Base-by-base conservation (phyloP, 1,140 invertebrate species). In the Linepithema humile region DNA sequence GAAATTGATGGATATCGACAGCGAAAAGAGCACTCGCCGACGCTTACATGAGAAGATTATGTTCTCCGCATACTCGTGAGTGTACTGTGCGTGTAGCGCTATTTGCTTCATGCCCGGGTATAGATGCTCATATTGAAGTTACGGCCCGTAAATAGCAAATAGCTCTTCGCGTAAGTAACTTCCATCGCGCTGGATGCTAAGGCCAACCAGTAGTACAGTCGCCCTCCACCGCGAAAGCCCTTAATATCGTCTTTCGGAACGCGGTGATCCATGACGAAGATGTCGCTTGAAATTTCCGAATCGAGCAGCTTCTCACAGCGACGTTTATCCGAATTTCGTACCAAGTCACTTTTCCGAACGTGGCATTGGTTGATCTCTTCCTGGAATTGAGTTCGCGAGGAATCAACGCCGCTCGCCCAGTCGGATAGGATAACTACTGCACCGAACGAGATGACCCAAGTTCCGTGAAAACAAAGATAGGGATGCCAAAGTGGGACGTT, bases 71-170 rank as follows among this genome's bases (percentile, higher is more conserved):
- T 38, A 67, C 23, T n/a, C 9, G 45, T 10, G 23, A 2, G 67
- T 26, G 9, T 15, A 50, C 43, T 67, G 75, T 69, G 62, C 23
- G 62, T 80, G 35, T 55, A 69, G 35, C 35, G 17, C 15, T 69
- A 80, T 70, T 70, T 70, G 64, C 64, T 32, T 70, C 55, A 69
- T 80, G 29, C 48, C 20, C 64, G 20, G 29, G 29, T 65, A 32
- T 57, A 57, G 64, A 69, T 40, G 26, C 75, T 80, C 75, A 70
- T 69, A 69, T 80, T 80, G 64, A 80, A 69, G 64, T 80, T 80
- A 70, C 64, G 48, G 10, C 12, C 50, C 48, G 48, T 80, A 80
- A 80, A 80, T 55, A 80, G 75, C 64, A 70, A 80, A 80, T 57
- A 69, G 64, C 75, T 80, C 48, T 69, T 69, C 26, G 64, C 3